phyloP scores from a whole-genome alignment of 2,888 invertebrate genomes.

The Himalopsyche tibetana region DNA sequence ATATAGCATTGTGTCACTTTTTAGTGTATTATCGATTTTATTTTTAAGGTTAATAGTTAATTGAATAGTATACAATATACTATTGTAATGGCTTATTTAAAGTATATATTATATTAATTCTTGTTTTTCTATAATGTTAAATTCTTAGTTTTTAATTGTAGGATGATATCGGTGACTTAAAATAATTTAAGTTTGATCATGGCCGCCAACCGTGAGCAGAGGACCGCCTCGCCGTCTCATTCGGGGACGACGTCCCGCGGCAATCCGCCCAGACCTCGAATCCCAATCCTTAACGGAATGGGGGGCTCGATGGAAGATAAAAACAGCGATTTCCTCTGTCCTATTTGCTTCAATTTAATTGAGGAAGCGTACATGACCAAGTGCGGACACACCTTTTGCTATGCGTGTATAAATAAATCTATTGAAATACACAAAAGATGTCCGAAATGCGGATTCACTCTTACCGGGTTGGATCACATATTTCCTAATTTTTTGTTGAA shows the following conservation, averaged over 20 bases:
- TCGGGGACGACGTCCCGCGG: conserved; percentile 71
- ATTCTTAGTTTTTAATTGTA: not conserved
- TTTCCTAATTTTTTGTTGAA: conserved; percentile 92
- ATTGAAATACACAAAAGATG: conserved; percentile 83
- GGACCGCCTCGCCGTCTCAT: conserved; percentile 73
- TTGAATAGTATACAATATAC: not conserved
- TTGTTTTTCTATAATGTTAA: too few relatives aligned
- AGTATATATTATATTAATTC: not conserved
- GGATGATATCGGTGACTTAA: not conserved
- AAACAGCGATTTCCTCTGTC: conserved; percentile 82
- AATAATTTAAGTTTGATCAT: conserved; percentile 65
- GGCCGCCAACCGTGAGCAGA: conserved; percentile 70
- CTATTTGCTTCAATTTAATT: conserved; percentile 92
- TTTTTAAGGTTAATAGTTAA: too few relatives aligned
- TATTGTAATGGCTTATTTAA: not conserved
- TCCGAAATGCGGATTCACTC: conserved; percentile 87
- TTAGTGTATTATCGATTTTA: too few relatives aligned
- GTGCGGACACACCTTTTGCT: conserved; percentile 96
- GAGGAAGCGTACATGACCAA: conserved; percentile 93
- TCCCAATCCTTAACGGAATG: conserved; percentile 78
- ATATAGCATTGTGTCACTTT: too few relatives aligned
- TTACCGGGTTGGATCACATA: conserved; percentile 83
- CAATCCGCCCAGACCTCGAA: conserved; percentile 68
- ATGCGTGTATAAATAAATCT: conserved; percentile 84
- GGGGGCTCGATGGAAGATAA: conserved; percentile 82